Percentiles rank a stretch among this genome's conserved stretches.
These are phyloP conservation scores for Achatina immaculata DNA, from an alignment of 1,140 invertebrate species.

Conservation along the genomic window DNA sequence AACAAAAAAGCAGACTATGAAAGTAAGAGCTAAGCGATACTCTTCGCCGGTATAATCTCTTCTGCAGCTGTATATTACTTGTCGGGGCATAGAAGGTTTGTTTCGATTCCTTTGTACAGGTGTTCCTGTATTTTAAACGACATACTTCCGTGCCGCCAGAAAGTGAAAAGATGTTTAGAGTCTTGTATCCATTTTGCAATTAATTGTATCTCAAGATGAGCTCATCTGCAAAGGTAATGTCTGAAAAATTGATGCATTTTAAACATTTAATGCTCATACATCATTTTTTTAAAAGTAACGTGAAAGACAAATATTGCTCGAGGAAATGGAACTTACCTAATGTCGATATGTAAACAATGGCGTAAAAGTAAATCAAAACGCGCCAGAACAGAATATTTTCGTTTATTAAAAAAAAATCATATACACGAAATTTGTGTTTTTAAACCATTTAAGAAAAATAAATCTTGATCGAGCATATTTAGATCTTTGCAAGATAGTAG, in stretches of 20 bases:
- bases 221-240: background rate
- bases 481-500: too few relatives aligned
- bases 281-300: background rate
- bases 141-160: slow-evolving; percentile 8
- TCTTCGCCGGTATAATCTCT: too few relatives aligned
- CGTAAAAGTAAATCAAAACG: background rate
- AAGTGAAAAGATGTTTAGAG: background rate
- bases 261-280: background rate
- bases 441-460: background rate
- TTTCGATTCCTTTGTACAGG: too few relatives aligned
- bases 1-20: too few relatives aligned
- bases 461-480: background rate
- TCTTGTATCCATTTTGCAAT: background rate
- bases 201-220: background rate
- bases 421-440: background rate
- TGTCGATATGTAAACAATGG: background rate
- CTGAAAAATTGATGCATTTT: background rate
- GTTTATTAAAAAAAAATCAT: background rate
- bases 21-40: too few relatives aligned
- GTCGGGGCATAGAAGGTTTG: too few relatives aligned
- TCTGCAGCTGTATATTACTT: too few relatives aligned
- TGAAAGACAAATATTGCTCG: background rate
- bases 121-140: background rate
- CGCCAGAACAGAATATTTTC: background rate
- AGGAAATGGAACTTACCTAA: background rate